These are phyloP conservation scores for Lutjanus campechanus DNA, from an alignment of 2,797 vertebrate genomes.

Conservation along the genomic window DNA sequence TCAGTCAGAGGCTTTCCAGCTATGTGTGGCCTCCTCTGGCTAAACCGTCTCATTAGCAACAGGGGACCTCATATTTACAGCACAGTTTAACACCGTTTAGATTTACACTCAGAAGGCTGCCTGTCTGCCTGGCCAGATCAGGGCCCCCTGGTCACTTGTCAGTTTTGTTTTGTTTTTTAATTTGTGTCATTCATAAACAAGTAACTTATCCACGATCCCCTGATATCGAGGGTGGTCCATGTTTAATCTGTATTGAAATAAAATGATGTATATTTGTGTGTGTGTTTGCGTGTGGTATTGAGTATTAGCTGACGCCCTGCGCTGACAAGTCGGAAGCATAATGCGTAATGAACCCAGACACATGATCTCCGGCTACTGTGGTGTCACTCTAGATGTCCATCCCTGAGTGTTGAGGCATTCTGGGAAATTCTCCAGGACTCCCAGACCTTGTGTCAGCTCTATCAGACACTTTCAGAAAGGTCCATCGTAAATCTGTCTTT, in stretches of 20 bases:
- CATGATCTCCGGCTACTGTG: conserved; percentile 56
- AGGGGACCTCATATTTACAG: conserved; percentile 83
- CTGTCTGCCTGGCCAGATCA: conserved; percentile 57
- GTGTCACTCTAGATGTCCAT: conserved; percentile 59
- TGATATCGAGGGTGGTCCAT: conserved; percentile 42
- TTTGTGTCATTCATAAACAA: conserved; percentile 62
- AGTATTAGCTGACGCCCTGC: background rate
- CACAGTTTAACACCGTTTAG: conserved; percentile 83
- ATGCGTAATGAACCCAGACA: conserved; percentile 55
- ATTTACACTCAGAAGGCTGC: conserved; percentile 79
- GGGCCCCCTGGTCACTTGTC: conserved; percentile 52
- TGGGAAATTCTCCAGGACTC: conserved; percentile 51
- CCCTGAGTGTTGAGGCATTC: conserved; percentile 51
- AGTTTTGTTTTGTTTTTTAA: conserved; percentile 56
- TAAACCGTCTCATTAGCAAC: conserved; percentile 87
- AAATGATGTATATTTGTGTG: conserved; percentile 15
- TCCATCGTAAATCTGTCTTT: conserved; percentile 45
- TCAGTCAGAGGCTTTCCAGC: conserved; percentile 82
- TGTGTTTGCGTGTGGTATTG: background rate
- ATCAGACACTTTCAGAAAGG: conserved; percentile 42
- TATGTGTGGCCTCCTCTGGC: conserved; percentile 81
- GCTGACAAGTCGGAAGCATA: conserved; percentile 34
- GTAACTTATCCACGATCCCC: conserved; percentile 24
- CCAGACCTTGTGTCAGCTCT: conserved; percentile 23
- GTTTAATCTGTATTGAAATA: conserved; percentile 1